These are phyloP conservation scores for Pseudochromis fuscus DNA, from an alignment of 2,797 vertebrate genomes.

Conservation along the genomic window DNA sequence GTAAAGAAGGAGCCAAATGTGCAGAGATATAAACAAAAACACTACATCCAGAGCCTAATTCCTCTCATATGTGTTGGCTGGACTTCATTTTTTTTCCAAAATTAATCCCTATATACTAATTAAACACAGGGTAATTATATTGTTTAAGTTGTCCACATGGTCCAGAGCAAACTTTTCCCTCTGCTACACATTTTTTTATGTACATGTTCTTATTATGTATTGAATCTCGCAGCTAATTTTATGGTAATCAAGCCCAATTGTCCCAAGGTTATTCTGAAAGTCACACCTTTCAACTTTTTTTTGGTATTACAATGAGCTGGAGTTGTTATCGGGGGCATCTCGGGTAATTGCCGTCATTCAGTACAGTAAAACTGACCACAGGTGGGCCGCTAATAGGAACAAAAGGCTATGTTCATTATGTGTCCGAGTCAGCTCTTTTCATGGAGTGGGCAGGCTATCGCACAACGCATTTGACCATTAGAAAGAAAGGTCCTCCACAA, in stretches of 20 bases:
- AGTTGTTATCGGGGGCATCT: constrained; percentile 62
- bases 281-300: constrained; percentile 50
- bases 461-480: constrained; percentile 64
- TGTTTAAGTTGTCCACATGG: constrained; percentile 57
- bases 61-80: constrained; percentile 13
- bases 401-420: constrained; percentile 67
- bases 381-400: constrained; percentile 70
- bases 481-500: constrained; percentile 58
- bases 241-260: constrained; percentile 77
- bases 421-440: constrained; percentile 67
- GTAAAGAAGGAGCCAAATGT: constrained; percentile 24
- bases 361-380: constrained; percentile 61
- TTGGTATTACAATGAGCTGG: constrained; percentile 51
- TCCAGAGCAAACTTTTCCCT: constrained; percentile 63
- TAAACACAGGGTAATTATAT: constrained; percentile 65
- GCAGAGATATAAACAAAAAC: constrained; percentile 51
- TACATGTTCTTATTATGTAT: constrained; percentile 73
- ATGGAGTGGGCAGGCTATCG: constrained; percentile 49
- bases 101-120: constrained; percentile 69
- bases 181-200: constrained; percentile 67
- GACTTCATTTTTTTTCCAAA: constrained; percentile 35
- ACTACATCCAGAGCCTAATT: constrained; percentile 18
- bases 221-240: constrained; percentile 79
- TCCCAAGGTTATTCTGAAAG: constrained; percentile 77
- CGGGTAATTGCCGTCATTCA: constrained; percentile 63